Base-by-base conservation (phyloP, 1,140 invertebrate genomes). In the Sycophaga agraensis region DNA sequence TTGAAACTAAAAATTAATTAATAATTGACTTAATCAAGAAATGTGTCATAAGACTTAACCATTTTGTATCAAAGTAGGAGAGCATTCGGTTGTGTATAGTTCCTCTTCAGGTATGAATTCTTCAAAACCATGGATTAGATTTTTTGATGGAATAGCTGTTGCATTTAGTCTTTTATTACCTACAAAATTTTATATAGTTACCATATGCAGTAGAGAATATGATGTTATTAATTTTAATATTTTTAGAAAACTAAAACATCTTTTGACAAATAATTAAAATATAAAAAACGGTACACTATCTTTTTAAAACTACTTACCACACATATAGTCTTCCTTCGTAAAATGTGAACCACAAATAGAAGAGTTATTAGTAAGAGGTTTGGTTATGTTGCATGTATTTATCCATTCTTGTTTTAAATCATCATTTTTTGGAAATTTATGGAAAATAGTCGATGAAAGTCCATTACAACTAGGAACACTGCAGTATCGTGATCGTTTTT, bases 291-390 rank as follows among this genome's bases (percentile, higher is more conserved):
- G n/a, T 31, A 12, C 6, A 19, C n/a, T 11, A 50, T 6, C n/a
- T 16, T 19, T 28, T 34, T 4, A 3, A 19, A 5, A 6, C 31
- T 34, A 50, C 9, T 42, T 22, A 45, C 54, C 5, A 5, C 35
- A 34, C 2, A 22, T n/a, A 14, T 48, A 57, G 16, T 57, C 55
- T 1, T 57, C 28, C 6, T 57, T 8, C 1, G 7, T 9, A 21
- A 57, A 57, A 48, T 57, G 55, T 16, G 6, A 11, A n/a, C 22
- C 37, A 19, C 55, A 57, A 19, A 48, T 9, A 16, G 22, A 37
- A 11, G 16, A 42, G 8, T 45, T 31, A 8, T 9, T 8, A 4
- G 28, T 57, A n/a, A 48, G 9, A 7, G 11, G 4, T 6, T 46
- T 46, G 28, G 55, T 48, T 35, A 57, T 57, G 31, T 37, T 37